Evolutionary conservation across 2,113 vertebrate genomes (phyloP).

Genomic region (Alectura lathami): DNA sequence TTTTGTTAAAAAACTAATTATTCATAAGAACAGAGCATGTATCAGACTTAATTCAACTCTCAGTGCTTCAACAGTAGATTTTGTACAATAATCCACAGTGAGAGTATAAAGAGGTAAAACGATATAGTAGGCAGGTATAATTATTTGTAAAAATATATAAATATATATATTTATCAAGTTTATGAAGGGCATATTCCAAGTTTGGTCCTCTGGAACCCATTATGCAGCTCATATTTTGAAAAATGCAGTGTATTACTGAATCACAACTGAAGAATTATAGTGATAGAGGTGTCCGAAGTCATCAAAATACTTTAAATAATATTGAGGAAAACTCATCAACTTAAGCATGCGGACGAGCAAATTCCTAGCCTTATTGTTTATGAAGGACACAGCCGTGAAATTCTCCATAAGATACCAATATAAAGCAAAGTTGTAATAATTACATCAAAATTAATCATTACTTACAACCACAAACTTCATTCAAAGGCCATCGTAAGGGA

Average conservation of each 20-base stretch:
- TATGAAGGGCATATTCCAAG: neutral
- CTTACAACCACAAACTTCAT: constrained; percentile 1
- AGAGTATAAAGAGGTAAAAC: neutral
- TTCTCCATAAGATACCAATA: neutral
- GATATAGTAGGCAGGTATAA: neutral
- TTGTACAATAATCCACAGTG: neutral
- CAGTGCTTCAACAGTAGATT: neutral
- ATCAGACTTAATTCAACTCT: neutral
- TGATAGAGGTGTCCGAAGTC: neutral
- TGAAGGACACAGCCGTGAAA: neutral
- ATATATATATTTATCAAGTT: neutral
- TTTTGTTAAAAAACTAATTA: neutral
- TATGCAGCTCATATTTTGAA: neutral
- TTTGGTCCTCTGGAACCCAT: neutral
- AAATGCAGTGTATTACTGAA: neutral
- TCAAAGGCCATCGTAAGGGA: neutral
- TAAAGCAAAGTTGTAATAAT: neutral
- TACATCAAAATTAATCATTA: neutral
- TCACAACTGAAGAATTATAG: neutral
- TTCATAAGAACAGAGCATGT: neutral
- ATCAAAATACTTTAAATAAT: neutral
- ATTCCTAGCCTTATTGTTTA: neutral
- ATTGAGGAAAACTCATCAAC: neutral
- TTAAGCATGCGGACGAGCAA: neutral
- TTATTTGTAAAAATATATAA: neutral